Base-by-base conservation (phyloP, 1,140 invertebrate genomes). In the Nylanderia fulva region DNA sequence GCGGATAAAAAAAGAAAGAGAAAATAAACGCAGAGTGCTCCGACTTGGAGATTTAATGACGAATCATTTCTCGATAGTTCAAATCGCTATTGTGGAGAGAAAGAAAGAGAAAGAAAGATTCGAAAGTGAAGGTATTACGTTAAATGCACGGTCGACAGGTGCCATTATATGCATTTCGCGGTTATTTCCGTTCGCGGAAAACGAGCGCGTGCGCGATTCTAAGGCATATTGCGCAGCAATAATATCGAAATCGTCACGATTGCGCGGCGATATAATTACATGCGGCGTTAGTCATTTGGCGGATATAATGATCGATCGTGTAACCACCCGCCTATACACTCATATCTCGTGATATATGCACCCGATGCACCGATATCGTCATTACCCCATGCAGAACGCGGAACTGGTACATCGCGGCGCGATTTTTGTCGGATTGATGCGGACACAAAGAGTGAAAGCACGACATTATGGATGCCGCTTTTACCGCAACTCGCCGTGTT, bases 401-500 rank as follows among this genome's bases (percentile, higher is more conserved):
- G 54, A 72, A 71, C 36, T 36, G 52, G 8, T 42, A 18, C 58
- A 21, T 45, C 60, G 42, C 42, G n/a, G 42, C 21, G 15, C 21
- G 21, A 36, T 72, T 82, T 72, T 79, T 3, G 29, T n/a, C 24
- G 36, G 66, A 33, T 45, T 72, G 52, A 56, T n/a, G 66, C 56
- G 77, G 39, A 45, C 29, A 48, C 45, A 71, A 33, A 82, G 77
- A 82, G 77, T 82, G 77, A 82, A 82, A 82, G 77, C 66, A 71
- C 66, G 52, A 60, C 21, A 68, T 58, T 71, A 82, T 45, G 33
- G n/a, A 21, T 29, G 45, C 77, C n/a, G 77, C 77, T 82, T 82
- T 82, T 82, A 82, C 77, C 66, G 39, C 66, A 29, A 29, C 29
- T 48, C 58, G 15, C 27, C 61, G 75, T 68, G 61, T 80, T 80